phyloP scores from a whole-genome alignment of 2,888 invertebrate species.

The Eupithecia pulchellata region DNA sequence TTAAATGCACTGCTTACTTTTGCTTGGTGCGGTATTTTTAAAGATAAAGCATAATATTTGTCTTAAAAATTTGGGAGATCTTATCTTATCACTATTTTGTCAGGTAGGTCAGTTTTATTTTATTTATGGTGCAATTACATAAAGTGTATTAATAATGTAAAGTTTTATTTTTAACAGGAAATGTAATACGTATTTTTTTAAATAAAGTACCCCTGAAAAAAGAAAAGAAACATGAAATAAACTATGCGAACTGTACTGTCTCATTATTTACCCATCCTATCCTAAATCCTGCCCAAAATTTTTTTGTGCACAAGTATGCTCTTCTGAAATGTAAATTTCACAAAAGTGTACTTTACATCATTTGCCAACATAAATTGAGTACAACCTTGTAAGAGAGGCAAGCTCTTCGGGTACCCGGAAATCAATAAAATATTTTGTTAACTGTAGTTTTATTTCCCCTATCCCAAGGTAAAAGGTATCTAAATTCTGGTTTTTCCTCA shows the following conservation, averaged over 20 bases:
- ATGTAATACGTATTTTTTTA: constrained; percentile 9
- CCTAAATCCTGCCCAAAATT: constrained; percentile 14
- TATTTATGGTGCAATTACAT: constrained; percentile 79
- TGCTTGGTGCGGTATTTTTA: constrained; percentile 15
- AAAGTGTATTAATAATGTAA: constrained; percentile 29
- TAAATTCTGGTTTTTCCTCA: constrained; percentile 48
- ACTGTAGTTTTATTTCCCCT: constrained; percentile 46
- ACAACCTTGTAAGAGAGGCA: background rate
- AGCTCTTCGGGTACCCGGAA: background rate
- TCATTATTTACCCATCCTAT: constrained; percentile 32
- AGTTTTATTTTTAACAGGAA: constrained; percentile 26
- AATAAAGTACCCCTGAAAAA: constrained; percentile 25
- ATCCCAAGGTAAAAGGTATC: constrained; percentile 41
- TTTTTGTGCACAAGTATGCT: background rate
- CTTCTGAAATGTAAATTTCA: background rate
- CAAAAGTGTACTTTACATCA: background rate
- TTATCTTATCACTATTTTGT: constrained; percentile 43
- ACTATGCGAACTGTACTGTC: constrained; percentile 33
- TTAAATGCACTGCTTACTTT: background rate
- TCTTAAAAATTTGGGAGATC: constrained; percentile 57
- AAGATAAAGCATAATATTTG: constrained; percentile 45
- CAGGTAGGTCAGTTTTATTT: constrained; percentile 49
- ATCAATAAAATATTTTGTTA: constrained; percentile 20
- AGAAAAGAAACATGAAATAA: constrained; percentile 25
- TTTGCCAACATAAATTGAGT: background rate